Evolutionary conservation across 2,797 vertebrate genomes (phyloP).

Genomic region (Aeoliscus strigatus): DNA sequence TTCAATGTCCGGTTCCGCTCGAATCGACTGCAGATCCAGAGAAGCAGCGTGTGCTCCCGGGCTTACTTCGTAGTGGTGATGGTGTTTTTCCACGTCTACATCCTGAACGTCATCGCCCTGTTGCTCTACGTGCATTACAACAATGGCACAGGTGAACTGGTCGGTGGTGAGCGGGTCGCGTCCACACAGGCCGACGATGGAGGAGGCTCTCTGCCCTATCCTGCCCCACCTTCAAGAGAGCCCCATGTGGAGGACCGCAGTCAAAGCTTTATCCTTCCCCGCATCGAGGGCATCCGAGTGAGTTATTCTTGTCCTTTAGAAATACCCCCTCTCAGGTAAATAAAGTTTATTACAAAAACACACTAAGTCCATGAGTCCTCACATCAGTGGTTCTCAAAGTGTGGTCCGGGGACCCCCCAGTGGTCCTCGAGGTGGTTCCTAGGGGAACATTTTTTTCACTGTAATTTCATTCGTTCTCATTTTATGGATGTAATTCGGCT

Average conservation of each 20-base stretch:
- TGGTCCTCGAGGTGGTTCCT: too few relatives aligned
- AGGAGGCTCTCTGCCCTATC: slow-evolving; percentile 18
- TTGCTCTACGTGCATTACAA: slow-evolving; percentile 92
- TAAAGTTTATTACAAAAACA: too few relatives aligned
- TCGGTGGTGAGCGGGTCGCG: slow-evolving; percentile 21
- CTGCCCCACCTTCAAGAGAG: slow-evolving; percentile 20
- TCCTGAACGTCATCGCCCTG: slow-evolving; percentile 87
- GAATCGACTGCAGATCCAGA: slow-evolving; percentile 70
- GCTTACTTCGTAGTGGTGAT: slow-evolving; percentile 93
- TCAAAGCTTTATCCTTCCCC: slow-evolving; percentile 70
- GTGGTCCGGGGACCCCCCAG: too few relatives aligned
- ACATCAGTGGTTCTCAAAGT: too few relatives aligned
- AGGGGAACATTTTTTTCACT: too few relatives aligned
- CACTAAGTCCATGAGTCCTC: too few relatives aligned
- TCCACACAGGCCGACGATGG: slow-evolving; percentile 17
- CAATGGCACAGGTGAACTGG: slow-evolving; percentile 72
- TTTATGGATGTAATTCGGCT: too few relatives aligned
- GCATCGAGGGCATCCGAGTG: slow-evolving; percentile 91
- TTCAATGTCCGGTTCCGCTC: slow-evolving; percentile 29
- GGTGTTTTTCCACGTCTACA: slow-evolving; percentile 92
- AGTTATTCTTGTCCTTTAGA: slow-evolving; percentile 10
- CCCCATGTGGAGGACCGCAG: slow-evolving; percentile 37
- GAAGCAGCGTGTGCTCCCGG: slow-evolving; percentile 85
- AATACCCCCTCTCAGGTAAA: too few relatives aligned
- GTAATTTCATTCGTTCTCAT: too few relatives aligned